These are phyloP conservation scores for Pediacus dermestoides DNA, from an alignment of 2,888 invertebrate genomes.

Conservation along the genomic window DNA sequence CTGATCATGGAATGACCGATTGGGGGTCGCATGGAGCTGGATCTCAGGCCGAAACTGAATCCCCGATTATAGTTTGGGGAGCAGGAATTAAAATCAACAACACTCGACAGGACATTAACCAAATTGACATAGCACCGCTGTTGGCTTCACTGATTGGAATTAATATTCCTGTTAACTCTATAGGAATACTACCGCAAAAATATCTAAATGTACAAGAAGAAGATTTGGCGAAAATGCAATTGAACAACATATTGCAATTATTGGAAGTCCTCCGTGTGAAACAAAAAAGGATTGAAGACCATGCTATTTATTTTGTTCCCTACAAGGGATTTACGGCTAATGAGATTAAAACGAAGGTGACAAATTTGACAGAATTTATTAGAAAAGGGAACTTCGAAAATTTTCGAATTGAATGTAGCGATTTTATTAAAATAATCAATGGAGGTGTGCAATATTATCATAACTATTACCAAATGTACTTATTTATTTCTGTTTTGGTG, in stretches of 20 bases:
- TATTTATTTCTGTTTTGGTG: slow-evolving; percentile 30
- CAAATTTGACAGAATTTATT: slow-evolving; percentile 17
- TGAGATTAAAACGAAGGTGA: slow-evolving; percentile 19
- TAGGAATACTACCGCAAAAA: slow-evolving; percentile 43
- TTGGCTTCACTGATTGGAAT: slow-evolving; percentile 83
- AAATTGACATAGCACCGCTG: slow-evolving; percentile 88
- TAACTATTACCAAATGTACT: slow-evolving; percentile 34
- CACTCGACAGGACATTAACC: slow-evolving; percentile 64
- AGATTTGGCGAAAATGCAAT: slow-evolving; percentile 63
- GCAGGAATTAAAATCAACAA: slow-evolving; percentile 63
- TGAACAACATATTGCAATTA: slow-evolving; percentile 76
- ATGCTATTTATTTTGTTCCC: slow-evolving; percentile 35
- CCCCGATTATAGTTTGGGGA: slow-evolving; percentile 95
- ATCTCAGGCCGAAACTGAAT: slow-evolving; percentile 82
- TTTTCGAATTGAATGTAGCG: slow-evolving; percentile 19
- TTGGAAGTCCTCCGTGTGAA: slow-evolving; percentile 68
- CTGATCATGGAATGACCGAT: slow-evolving; percentile 99
- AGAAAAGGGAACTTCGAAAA: slow-evolving; percentile 10
- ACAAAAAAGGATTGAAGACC: slow-evolving; percentile 58
- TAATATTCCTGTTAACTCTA: slow-evolving; percentile 84
- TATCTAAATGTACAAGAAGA: slow-evolving; percentile 57
- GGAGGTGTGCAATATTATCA: slow-evolving; percentile 36
- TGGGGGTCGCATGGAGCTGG: slow-evolving; percentile 98
- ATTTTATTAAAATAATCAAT: slow-evolving; percentile 24
- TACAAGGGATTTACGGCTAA: slow-evolving; percentile 24